Base-by-base conservation (phyloP, 2,797 vertebrate species). In the Leuciscus waleckii region DNA sequence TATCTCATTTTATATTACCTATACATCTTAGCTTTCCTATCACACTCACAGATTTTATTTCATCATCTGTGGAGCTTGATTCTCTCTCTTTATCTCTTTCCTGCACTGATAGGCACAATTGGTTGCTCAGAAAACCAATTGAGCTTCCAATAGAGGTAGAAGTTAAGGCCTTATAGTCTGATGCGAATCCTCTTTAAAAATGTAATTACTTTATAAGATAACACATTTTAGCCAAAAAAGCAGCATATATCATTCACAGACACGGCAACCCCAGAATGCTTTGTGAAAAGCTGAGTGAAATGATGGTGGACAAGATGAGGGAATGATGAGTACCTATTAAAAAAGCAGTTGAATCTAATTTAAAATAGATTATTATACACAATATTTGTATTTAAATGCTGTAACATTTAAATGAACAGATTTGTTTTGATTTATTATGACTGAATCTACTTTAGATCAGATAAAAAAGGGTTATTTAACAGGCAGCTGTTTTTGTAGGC, bases 1-100 rank as follows among this genome's bases (percentile, higher is more conserved):
- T 83, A 90, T 87, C 89, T 75, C 58, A 89, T 63, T 77, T 7
- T 87, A 86, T 87, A 87, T 87, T 78, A 69, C 85, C 86, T 88
- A 88, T 74, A 87, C 84, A 89, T 19, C 19, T 29, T 37, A 56
- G 92, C 91, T 91, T 85, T 89, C 16, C 58, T 29, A 29, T 63
- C 13, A 63, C 5, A 82, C 85, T 63, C 85, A 90, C 75, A 87
- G 79, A 91, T 90, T 81, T 84, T 80, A 61, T 89, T 90, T 92
- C 89, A 92, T 90, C 90, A 88, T 88, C 46, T 63, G 78, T 73
- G 35, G 78, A 83, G 79, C 87, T 79, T 71, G 89, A 85, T 81
- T 89, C 32, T 82, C n/a, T 23, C 81, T 51, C 75, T 87, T 82
- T 83, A 78, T 90, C 79, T n/a, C 54, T 85, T 54, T 43, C 37